Conservation (phyloP, 2,888 invertebrate species). For the Galerucella pusilla region DNA sequence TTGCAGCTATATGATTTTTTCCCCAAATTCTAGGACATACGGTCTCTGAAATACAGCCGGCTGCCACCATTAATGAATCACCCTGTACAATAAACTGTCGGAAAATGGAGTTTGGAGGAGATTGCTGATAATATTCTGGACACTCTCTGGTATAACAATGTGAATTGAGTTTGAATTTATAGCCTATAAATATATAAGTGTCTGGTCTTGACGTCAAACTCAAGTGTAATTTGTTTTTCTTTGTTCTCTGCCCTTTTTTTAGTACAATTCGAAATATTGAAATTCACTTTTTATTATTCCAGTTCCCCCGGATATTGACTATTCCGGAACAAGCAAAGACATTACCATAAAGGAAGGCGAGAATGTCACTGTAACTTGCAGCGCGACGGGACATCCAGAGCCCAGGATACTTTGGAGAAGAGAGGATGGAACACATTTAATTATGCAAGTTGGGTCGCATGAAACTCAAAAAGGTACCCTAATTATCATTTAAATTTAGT, state of each 20-base stretch:
- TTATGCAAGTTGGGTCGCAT: constrained; percentile 57
- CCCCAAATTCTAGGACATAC: too few relatives aligned
- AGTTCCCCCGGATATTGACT: constrained; percentile 74
- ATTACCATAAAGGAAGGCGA: constrained; percentile 71
- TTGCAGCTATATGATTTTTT: too few relatives aligned
- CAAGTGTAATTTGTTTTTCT: not conserved
- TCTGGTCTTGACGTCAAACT: not conserved
- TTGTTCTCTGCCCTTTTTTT: not conserved
- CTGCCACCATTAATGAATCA: too few relatives aligned
- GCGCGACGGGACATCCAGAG: constrained; percentile 69
- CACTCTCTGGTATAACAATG: not conserved
- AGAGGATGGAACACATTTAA: constrained; percentile 67
- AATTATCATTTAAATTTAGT: constrained; percentile 25
- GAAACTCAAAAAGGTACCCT: constrained; percentile 64
- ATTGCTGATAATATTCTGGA: not conserved
- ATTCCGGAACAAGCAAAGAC: constrained; percentile 71
- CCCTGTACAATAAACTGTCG: too few relatives aligned
- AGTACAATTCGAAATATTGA: constrained; percentile 18
- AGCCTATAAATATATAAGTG: not conserved
- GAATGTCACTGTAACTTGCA: constrained; percentile 71
- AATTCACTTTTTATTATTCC: constrained; percentile 51
- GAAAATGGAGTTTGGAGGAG: too few relatives aligned
- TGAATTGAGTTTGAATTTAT: not conserved
- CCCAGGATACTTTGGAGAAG: constrained; percentile 72
- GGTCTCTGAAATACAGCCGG: too few relatives aligned